phyloP scores from a whole-genome alignment of 1,140 invertebrate genomes.

The Melipona quadrifasciata region DNA sequence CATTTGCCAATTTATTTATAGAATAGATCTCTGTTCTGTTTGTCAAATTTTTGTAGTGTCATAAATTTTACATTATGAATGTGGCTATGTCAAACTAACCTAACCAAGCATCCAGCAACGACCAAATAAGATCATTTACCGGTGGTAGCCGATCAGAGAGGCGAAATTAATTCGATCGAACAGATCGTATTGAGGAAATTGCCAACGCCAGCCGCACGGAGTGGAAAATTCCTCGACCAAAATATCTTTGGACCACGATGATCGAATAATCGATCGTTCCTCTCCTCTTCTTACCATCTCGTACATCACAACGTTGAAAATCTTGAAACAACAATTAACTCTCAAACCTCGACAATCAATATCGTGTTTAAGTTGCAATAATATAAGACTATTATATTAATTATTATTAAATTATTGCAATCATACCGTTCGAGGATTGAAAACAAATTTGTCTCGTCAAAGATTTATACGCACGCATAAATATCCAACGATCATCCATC shows the following conservation, averaged over 20 bases:
- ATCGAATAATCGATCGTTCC: background rate
- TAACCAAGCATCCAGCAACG: background rate
- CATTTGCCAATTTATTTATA: background rate
- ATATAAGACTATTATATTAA: too few relatives aligned
- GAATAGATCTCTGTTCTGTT: background rate
- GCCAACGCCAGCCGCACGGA: background rate
- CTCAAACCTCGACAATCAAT: background rate
- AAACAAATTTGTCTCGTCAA: background rate
- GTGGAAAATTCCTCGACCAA: background rate
- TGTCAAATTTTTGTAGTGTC: background rate
- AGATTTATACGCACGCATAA: background rate
- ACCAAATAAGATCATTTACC: background rate
- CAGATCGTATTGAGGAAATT: background rate
- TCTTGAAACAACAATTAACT: background rate
- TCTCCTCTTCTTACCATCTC: background rate
- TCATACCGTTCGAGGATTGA: too few relatives aligned
- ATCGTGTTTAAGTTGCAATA: too few relatives aligned
- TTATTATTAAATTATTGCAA: too few relatives aligned
- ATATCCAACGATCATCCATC: background rate
- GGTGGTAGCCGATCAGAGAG: background rate
- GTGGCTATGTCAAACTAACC: background rate
- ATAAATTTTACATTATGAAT: background rate
- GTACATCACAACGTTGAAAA: background rate
- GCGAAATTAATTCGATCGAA: constrained; percentile 11
- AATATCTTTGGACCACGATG: background rate